A percentile compares a stretch with the other conserved stretches of the same genome.
Evolutionary conservation across 2,888 invertebrate genomes (phyloP).

Genomic region (Plagodis dolabraria): DNA sequence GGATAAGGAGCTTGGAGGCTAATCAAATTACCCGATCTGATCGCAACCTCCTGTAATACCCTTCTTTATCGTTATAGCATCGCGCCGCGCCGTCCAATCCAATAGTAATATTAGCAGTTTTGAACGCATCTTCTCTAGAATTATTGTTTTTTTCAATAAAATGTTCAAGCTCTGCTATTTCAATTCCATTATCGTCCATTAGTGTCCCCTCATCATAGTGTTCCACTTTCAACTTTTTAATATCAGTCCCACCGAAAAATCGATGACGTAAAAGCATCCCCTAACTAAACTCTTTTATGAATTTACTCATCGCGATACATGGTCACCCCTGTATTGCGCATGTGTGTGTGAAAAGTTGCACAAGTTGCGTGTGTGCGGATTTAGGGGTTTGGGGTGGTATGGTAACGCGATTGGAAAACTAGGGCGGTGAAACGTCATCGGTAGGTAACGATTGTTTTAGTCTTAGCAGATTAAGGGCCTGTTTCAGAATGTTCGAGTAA

Average conservation of each 20-base stretch:
- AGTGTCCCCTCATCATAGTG: not conserved
- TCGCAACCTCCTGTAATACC: constrained; percentile 11
- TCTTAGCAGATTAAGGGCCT: no score
- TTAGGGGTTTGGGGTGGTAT: constrained; percentile 49
- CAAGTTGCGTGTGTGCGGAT: constrained; percentile 55
- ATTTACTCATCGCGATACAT: constrained; percentile 30
- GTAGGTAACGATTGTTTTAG: constrained; percentile 40
- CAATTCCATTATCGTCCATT: not conserved
- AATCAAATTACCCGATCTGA: constrained; percentile 24
- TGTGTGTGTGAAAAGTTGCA: constrained; percentile 55
- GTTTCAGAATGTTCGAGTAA: no score
- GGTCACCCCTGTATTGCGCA: constrained; percentile 52
- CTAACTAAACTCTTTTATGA: constrained; percentile 32
- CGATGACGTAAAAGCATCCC: constrained; percentile 30
- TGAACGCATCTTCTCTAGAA: not conserved
- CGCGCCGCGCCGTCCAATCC: not conserved
- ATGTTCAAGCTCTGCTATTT: not conserved
- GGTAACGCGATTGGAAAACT: constrained; percentile 64
- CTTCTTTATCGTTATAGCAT: constrained; percentile 19
- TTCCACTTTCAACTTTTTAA: not conserved
- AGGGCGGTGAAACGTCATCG: constrained; percentile 61
- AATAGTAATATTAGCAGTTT: constrained; percentile 8
- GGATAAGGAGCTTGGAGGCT: constrained; percentile 11
- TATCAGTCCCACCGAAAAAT: constrained; percentile 21
- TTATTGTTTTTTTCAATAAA: not conserved